Conservation (phyloP, 2,888 invertebrate genomes). For the Nasonia oneida region DNA sequence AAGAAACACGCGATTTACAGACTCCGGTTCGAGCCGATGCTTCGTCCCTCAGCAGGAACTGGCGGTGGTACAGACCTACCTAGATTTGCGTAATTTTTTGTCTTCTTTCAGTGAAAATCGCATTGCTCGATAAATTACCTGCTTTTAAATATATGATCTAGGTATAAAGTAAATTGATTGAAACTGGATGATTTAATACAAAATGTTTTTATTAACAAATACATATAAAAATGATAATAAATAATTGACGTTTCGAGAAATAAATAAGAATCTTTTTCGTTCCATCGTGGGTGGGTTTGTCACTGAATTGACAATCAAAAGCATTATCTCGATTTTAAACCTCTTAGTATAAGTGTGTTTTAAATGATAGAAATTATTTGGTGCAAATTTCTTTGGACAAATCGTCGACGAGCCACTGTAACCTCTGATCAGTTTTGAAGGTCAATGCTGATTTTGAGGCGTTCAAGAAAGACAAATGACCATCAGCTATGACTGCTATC, state of each 20-base stretch:
- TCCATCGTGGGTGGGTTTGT: conserved; percentile 24
- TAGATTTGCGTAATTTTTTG: no score
- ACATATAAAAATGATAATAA: conserved; percentile 69
- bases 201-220: conserved; percentile 73
- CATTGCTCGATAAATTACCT: no score
- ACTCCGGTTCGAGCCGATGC: no score
- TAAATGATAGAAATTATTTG: conserved; percentile 64
- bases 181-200: neutral
- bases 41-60: no score
- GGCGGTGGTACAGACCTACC: no score
- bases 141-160: neutral
- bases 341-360: conserved; percentile 19
- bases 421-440: neutral
- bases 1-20: no score
- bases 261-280: conserved; percentile 66
- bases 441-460: neutral
- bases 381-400: conserved; percentile 69
- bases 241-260: conserved; percentile 69
- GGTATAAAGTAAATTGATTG: neutral
- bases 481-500: neutral
- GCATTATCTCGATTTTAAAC: neutral
- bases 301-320: conserved; percentile 7
- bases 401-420: conserved; percentile 37
- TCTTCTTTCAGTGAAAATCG: no score
- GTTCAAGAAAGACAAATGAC: conserved; percentile 3